phyloP scores from a whole-genome alignment of 1,140 invertebrate genomes.

The Paralvinella palmiformis region DNA sequence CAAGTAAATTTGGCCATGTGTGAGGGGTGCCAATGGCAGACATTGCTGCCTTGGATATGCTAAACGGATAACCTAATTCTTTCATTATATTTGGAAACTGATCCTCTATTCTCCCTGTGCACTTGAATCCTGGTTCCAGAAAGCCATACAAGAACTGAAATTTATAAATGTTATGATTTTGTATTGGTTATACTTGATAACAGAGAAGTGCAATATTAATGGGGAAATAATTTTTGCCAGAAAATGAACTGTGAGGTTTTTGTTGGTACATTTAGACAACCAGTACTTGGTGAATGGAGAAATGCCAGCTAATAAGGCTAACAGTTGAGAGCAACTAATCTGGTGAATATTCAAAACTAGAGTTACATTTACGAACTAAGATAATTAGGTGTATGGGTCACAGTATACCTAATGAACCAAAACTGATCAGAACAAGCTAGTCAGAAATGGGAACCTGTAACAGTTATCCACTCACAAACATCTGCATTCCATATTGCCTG shows the following conservation, averaged over 20 bases:
- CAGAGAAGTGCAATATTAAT: neutral
- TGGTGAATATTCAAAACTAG: no score
- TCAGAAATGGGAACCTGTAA: no score
- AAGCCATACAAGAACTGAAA: slow-evolving; percentile 37
- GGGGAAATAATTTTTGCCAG: neutral
- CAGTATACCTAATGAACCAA: no score
- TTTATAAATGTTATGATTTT: neutral
- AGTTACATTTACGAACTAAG: no score
- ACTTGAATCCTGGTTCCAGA: slow-evolving; percentile 30
- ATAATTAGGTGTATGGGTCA: no score
- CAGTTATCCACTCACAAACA: no score
- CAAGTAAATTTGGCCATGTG: slow-evolving; percentile 40
- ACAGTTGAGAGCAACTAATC: no score
- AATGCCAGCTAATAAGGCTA: no score
- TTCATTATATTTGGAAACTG: slow-evolving; percentile 38
- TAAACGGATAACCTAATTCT: slow-evolving; percentile 39
- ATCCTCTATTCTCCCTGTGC: slow-evolving; percentile 37
- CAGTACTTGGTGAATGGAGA: neutral
- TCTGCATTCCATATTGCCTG: no score
- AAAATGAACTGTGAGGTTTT: neutral
- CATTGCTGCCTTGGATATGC: slow-evolving; percentile 37
- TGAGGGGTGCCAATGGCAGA: slow-evolving; percentile 39
- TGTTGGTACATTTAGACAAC: neutral
- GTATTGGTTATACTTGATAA: neutral
- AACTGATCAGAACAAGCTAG: no score